phyloP scores from a whole-genome alignment of 2,113 vertebrate genomes.

The Telmatochromis bifrenatus region DNA sequence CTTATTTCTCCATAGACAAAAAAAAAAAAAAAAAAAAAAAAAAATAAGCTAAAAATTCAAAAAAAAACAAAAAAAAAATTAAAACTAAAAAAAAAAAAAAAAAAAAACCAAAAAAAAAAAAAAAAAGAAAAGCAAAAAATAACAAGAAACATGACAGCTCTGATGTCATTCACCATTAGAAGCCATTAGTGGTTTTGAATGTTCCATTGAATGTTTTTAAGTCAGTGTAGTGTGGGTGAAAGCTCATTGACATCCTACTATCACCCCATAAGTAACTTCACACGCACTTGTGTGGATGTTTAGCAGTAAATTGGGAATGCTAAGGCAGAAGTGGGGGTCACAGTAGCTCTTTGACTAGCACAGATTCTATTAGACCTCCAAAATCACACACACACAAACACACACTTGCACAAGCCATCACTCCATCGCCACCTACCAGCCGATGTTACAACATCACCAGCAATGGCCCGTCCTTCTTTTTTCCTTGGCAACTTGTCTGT shows the following conservation, averaged over 20 bases:
- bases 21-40: background rate
- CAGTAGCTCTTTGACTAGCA: constrained; percentile 18
- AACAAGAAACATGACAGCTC: constrained; percentile 39
- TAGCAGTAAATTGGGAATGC: constrained; percentile 25
- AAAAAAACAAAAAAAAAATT: too few species aligned
- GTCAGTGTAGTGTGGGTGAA: constrained; percentile 6
- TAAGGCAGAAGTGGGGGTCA: constrained; percentile 21
- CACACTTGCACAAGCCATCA: background rate
- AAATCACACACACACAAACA: background rate
- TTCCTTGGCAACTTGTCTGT: constrained; percentile 19
- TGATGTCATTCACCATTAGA: constrained; percentile 53
- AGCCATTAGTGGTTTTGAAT: constrained; percentile 50
- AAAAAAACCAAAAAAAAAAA: background rate
- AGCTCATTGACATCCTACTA: constrained; percentile 45
- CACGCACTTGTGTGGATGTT: constrained; percentile 26
- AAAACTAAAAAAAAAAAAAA: too few species aligned
- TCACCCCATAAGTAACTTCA: constrained; percentile 50
- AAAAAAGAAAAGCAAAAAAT: constrained; percentile 17
- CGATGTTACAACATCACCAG: constrained; percentile 12
- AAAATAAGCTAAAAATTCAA: too few species aligned
- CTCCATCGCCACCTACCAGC: constrained; percentile 2
- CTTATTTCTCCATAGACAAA: too few species aligned
- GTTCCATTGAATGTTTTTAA: constrained; percentile 39
- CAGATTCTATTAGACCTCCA: background rate
- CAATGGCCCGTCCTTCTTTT: constrained; percentile 35